Conservation (phyloP, 2,888 invertebrate species). For the Anticlea derivata region DNA sequence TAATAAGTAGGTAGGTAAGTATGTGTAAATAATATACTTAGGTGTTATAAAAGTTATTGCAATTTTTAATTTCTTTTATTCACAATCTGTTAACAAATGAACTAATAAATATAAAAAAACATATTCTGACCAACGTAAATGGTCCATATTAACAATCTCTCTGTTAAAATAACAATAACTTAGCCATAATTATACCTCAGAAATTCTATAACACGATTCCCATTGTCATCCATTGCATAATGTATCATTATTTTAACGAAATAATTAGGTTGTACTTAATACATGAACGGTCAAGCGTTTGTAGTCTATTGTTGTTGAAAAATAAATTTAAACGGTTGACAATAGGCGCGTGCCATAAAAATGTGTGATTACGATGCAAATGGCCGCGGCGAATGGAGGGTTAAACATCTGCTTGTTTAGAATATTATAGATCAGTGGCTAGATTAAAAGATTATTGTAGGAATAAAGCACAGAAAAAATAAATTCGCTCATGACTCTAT, state of each 20-base stretch:
- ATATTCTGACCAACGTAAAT: constrained; percentile 21
- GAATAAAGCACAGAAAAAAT: no score
- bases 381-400: constrained; percentile 44
- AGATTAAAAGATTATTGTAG: not conserved
- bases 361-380: constrained; percentile 56
- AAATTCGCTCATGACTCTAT: no score
- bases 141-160: constrained; percentile 28
- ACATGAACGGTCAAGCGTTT: constrained; percentile 62
- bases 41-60: no score
- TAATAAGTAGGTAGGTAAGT: no score
- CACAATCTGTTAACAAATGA: constrained; percentile 28
- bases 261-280: constrained; percentile 67
- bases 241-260: constrained; percentile 71
- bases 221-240: constrained; percentile 49
- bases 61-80: no score
- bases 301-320: constrained; percentile 57
- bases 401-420: constrained; percentile 55
- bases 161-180: constrained; percentile 31
- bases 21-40: no score
- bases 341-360: constrained; percentile 64
- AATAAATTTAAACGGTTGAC: constrained; percentile 59
- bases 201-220: constrained; percentile 51
- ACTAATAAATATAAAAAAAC: constrained; percentile 26
- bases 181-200: constrained; percentile 40
- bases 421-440: constrained; percentile 10